These are phyloP conservation scores for Colletes gigas DNA, from an alignment of 1,140 invertebrate genomes.

Conservation along the genomic window DNA sequence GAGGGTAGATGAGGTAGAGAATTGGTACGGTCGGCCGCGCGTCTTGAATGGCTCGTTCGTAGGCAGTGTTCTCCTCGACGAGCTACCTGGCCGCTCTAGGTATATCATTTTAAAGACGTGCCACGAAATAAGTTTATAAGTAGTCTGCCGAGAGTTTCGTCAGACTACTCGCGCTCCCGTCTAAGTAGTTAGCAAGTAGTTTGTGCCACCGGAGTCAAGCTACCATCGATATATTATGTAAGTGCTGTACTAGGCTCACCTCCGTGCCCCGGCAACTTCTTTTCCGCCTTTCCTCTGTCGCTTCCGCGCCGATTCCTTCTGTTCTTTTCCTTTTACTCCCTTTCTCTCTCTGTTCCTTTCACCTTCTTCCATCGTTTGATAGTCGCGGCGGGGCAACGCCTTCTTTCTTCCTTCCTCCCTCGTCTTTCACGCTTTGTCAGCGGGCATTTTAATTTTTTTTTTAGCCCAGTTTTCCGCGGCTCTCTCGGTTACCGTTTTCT, in stretches of 20 bases:
- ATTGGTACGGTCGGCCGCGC: slow-evolving; percentile 58
- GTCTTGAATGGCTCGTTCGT: slow-evolving; percentile 57
- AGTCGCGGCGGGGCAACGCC: no score
- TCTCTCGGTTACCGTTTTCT: background rate
- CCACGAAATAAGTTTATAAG: slow-evolving; percentile 79
- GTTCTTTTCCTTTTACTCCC: background rate
- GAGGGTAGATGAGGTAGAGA: slow-evolving; percentile 45
- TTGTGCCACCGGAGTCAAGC: slow-evolving; percentile 75
- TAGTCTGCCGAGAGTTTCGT: slow-evolving; percentile 77
- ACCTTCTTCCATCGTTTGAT: background rate
- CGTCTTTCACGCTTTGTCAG: background rate
- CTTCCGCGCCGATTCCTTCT: background rate
- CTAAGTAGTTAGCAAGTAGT: slow-evolving; percentile 79
- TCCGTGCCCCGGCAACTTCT: slow-evolving; percentile 21
- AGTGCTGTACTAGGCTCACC: slow-evolving; percentile 66
- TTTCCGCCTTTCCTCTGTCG: background rate
- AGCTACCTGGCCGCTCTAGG: slow-evolving; percentile 51
- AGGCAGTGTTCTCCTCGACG: slow-evolving; percentile 31
- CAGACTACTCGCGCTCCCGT: slow-evolving; percentile 71
- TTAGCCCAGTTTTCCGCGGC: background rate
- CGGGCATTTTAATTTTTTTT: background rate
- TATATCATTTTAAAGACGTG: slow-evolving; percentile 79
- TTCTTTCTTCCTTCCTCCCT: background rate
- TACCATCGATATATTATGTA: slow-evolving; percentile 73
- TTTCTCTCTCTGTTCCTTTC: background rate